phyloP scores from a whole-genome alignment of 2,888 invertebrate genomes.

The Byasa hedistus region DNA sequence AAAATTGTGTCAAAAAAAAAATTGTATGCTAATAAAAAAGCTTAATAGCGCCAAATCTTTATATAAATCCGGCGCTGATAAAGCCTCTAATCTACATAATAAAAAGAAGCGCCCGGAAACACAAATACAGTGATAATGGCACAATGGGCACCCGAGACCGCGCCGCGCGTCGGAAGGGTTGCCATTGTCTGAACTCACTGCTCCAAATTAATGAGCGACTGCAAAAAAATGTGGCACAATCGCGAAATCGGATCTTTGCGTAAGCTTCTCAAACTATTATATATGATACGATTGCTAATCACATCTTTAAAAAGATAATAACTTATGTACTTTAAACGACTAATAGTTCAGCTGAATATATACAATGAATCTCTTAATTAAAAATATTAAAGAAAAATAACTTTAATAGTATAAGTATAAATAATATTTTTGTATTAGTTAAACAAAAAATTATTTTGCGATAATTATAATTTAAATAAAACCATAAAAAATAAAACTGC shows the following conservation, averaged over 20 bases:
- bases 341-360: not conserved
- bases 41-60: slow-evolving; percentile 40
- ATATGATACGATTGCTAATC: slow-evolving; percentile 6
- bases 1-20: slow-evolving; percentile 5
- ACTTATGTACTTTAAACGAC: not conserved
- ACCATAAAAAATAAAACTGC: too few relatives aligned
- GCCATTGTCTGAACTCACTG: slow-evolving; percentile 70
- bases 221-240: slow-evolving; percentile 75
- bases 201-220: slow-evolving; percentile 76
- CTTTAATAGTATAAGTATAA: too few relatives aligned
- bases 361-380: too few relatives aligned
- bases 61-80: slow-evolving; percentile 65
- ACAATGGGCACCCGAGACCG: slow-evolving; percentile 60
- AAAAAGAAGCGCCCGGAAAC: slow-evolving; percentile 72
- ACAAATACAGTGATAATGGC: slow-evolving; percentile 67
- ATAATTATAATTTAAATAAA: too few relatives aligned
- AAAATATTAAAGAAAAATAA: too few relatives aligned
- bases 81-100: slow-evolving; percentile 75
- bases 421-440: too few relatives aligned
- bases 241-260: slow-evolving; percentile 67
- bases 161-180: slow-evolving; percentile 63
- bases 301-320: not conserved
- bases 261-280: slow-evolving; percentile 55
- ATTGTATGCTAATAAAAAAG: slow-evolving; percentile 40
- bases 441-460: too few relatives aligned